Conservation (phyloP, 2,113 vertebrate genomes). For the Conger conger region DNA sequence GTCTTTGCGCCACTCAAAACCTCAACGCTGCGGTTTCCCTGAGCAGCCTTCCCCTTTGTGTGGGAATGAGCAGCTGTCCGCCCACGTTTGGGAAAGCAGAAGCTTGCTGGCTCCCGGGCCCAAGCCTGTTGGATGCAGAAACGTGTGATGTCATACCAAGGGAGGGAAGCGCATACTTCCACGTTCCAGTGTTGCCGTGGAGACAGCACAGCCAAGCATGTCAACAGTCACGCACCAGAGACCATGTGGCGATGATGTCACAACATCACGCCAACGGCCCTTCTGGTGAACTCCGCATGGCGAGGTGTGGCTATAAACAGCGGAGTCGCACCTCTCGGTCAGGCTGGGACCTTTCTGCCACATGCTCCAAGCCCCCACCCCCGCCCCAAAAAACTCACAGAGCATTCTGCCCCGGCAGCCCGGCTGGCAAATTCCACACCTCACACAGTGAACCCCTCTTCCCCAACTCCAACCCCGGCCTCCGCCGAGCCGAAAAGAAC, state of each 20-base stretch:
- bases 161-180: background rate
- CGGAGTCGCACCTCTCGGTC: background rate
- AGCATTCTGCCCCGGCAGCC: conserved; percentile 39
- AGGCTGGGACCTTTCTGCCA: background rate
- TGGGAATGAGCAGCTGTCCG: background rate
- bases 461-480: background rate
- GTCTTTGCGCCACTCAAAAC: background rate
- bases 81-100: conserved; percentile 7
- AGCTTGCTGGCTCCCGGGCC: background rate
- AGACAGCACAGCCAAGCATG: conserved; percentile 1
- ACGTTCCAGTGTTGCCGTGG: conserved; percentile 26
- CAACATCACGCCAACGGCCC: conserved; percentile 38
- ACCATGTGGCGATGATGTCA: conserved; percentile 26
- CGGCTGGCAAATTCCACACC: conserved; percentile 12
- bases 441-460: background rate
- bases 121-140: background rate
- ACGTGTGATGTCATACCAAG: background rate
- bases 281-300: conserved; percentile 53
- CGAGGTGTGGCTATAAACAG: conserved; percentile 48
- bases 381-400: background rate
- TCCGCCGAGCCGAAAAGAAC: background rate
- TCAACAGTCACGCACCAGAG: conserved; percentile 1
- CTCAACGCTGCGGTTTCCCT: background rate
- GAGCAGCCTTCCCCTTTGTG: background rate
- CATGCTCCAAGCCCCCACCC: background rate